These are phyloP conservation scores for Cyprinodon brontotheroides DNA, from an alignment of 2,113 vertebrate genomes.

Conservation along the genomic window DNA sequence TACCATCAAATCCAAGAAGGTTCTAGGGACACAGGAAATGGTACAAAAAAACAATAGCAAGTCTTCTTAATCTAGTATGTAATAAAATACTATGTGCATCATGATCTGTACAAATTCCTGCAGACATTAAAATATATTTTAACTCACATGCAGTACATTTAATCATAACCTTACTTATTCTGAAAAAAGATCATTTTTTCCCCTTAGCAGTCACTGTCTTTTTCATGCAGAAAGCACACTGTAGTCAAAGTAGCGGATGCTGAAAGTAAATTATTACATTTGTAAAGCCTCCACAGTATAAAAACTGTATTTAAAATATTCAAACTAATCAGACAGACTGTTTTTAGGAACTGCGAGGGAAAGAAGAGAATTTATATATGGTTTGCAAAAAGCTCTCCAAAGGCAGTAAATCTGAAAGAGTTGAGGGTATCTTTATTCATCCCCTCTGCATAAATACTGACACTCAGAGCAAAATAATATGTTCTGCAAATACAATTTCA, in stretches of 20 bases:
- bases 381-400: neutral
- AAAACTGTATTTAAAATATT: neutral
- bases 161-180: too few species aligned
- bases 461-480: neutral
- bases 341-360: neutral
- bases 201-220: too few species aligned
- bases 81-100: neutral
- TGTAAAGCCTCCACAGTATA: neutral
- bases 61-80: neutral
- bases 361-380: neutral
- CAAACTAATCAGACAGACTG: neutral
- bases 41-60: neutral
- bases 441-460: too few species aligned
- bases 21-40: neutral
- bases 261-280: neutral
- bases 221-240: too few species aligned
- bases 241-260: too few species aligned
- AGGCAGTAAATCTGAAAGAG: neutral
- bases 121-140: too few species aligned
- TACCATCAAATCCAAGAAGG: conserved; percentile 25
- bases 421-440: too few species aligned
- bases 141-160: too few species aligned
- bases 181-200: too few species aligned
- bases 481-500: neutral
- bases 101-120: too few species aligned